Percentiles rank a stretch among this genome's conserved stretches.
phyloP scores from a whole-genome alignment of 2,888 invertebrate genomes.

The Sarcophaga carnaria region DNA sequence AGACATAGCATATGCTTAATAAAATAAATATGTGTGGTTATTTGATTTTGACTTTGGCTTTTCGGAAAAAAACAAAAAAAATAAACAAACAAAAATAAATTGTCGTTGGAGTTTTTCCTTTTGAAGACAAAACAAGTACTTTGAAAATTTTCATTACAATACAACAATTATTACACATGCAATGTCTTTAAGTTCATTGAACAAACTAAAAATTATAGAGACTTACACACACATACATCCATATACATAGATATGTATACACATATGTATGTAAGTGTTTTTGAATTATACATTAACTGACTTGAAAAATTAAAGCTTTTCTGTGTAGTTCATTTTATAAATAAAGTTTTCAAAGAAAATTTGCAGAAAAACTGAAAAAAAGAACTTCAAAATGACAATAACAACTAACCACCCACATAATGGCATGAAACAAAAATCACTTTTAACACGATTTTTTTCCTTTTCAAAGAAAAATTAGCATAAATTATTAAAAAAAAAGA shows the following conservation, averaged over 20 bases:
- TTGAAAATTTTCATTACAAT: slow-evolving; percentile 34
- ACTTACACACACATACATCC: neutral
- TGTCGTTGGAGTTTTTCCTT: slow-evolving; percentile 38
- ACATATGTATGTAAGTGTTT: neutral
- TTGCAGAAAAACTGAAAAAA: neutral
- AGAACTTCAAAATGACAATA: slow-evolving; percentile 56
- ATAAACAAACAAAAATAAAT: slow-evolving; percentile 42
- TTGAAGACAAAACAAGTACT: slow-evolving; percentile 10
- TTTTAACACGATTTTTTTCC: slow-evolving; percentile 47
- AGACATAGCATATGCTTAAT: slow-evolving; percentile 18
- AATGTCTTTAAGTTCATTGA: slow-evolving; percentile 70
- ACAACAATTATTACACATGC: slow-evolving; percentile 66
- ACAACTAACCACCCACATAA: slow-evolving; percentile 60
- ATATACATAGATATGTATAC: neutral
- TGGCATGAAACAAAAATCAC: neutral
- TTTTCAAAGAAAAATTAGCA: slow-evolving; percentile 50
- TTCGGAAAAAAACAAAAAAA: slow-evolving; percentile 26
- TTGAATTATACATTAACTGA: neutral
- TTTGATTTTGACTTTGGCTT: slow-evolving; percentile 52
- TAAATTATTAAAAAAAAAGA: slow-evolving; percentile 43
- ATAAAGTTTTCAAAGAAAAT: slow-evolving; percentile 49
- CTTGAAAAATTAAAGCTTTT: neutral
- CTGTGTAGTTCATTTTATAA: slow-evolving; percentile 20
- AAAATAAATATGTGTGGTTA: slow-evolving; percentile 28
- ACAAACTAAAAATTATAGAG: slow-evolving; percentile 59